Conservation (phyloP, 2,888 invertebrate genomes). For the Pollenia griseotomentosa region DNA sequence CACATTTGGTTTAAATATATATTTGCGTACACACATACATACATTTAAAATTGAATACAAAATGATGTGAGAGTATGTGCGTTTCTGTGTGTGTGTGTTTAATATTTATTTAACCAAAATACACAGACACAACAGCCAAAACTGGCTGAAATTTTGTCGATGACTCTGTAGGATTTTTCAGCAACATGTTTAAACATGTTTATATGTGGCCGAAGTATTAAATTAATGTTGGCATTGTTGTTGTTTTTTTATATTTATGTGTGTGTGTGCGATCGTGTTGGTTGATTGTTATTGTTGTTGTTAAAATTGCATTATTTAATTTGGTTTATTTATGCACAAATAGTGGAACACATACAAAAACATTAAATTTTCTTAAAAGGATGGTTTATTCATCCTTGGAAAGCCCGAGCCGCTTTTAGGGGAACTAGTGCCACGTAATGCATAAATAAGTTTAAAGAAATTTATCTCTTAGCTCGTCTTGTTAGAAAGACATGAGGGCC, state of each 20-base stretch:
- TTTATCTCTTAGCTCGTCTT: too few relatives aligned
- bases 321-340: constrained; percentile 60
- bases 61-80: neutral
- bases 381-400: neutral
- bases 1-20: constrained; percentile 16
- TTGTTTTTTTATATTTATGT: neutral
- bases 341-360: neutral
- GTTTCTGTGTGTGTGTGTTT: neutral
- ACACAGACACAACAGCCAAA: constrained; percentile 20
- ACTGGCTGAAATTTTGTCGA: constrained; percentile 12
- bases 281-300: constrained; percentile 29
- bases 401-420: too few relatives aligned
- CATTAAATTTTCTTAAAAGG: neutral
- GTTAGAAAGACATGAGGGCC: too few relatives aligned
- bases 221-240: constrained; percentile 47
- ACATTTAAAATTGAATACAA: too few relatives aligned
- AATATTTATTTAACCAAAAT: constrained; percentile 55
- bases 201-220: constrained; percentile 49
- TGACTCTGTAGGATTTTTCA: constrained; percentile 29
- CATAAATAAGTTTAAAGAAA: too few relatives aligned
- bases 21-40: neutral
- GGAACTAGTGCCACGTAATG: too few relatives aligned
- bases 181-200: constrained; percentile 61
- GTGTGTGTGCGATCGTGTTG: neutral
- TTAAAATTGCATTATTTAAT: constrained; percentile 63